Base-by-base conservation (phyloP, 2,113 vertebrate species). In the Thalassarche chlororhynchos region DNA sequence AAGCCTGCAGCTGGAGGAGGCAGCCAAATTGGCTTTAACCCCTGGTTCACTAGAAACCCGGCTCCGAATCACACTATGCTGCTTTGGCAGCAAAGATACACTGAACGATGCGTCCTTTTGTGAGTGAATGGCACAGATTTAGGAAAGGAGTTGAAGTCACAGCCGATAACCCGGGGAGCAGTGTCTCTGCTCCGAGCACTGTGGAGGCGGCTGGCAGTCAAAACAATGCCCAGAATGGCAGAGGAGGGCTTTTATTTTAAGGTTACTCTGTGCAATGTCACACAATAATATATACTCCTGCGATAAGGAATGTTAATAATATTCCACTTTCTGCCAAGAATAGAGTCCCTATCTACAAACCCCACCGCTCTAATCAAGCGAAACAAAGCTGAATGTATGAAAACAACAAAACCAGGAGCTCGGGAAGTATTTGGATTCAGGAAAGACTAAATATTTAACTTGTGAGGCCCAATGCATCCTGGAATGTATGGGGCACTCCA, bases 401-500 rank as follows among this genome's bases (percentile, higher is more conserved):
- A 92, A 96, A 95, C 70, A 97, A 93, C 83, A 93, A 89, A 93
- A 61, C 54, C 96, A 62, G 94, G 86, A 95, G 66, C 88, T 95
- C 23, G 24, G 90, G 80, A 93, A 92, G 75, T 93, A 86, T 95
- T 95, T 5, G 15, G 89, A 36, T 82, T 93, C 91, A 84, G 95
- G 95, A 96, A 95, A 96, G 93, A 85, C 89, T 95, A 96, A 97
- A 97, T 96, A 96, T 97, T 97, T 90, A 84, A 96, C 88, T 93
- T 92, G 88, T 79, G 93, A 94, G 94, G 94, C 91, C 76, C 88
- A 93, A 51, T 42, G 87, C 55, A 77, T 91, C 96, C 95, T 96
- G 92, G 87, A 96, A 93, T 72, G 74, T 86, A 17, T 52, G 91
- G 95, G 88, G 81, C 83, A 89, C 74, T 93, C 95, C 93, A 79